Evolutionary conservation across 1,140 invertebrate genomes (phyloP), one percentile per base, ranked within the genome.

Genomic region (Rhagoletis zephyria): DNA sequence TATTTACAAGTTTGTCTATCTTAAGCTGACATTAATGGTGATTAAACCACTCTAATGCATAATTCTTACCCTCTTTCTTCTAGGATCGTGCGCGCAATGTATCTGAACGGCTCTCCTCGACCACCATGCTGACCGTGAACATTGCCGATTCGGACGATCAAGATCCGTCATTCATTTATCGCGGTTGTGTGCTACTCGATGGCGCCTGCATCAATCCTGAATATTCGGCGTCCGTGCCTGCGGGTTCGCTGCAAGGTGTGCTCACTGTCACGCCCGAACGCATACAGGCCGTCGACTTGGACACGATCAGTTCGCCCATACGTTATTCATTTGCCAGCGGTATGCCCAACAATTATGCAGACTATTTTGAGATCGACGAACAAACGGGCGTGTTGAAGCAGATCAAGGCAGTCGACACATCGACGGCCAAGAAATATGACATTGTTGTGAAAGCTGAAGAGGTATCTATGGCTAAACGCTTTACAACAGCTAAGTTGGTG

Each of bases 81-180:
- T 94, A 98, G 97, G 97, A 97, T 94, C 96, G 96, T 90, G 96
- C 97, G 1, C 94, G 96, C 89, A 97, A 97, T 90, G 94, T 94
- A 45, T 94, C 95, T 3, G 95, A 96, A 90, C 94, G 97, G 86
- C 94, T 97, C 51, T 96, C 97, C 1, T 95, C 96, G 59, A 97
- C 97, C 1, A 97, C 97, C 0, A 98, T 96, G 0, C 93, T 98
- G 81, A 97, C 96, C 0, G 96, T 98, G 0, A 97, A 97, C 89
- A 95, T 98, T 14, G 95, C 95, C 91, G 97, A 98, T 90, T 97
- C 97, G 48, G 97, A 98, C 89, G 97, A 98, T 91, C 96, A 97
- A 91, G 97, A 97, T 92, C 97, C 97, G 0, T 96, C 96, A 0
- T 97, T 97, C 90, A 96, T 97, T 65, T 97, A 97, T 91, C 95